phyloP scores from a whole-genome alignment of 2,797 vertebrate species.

The Anguilla megastoma region DNA sequence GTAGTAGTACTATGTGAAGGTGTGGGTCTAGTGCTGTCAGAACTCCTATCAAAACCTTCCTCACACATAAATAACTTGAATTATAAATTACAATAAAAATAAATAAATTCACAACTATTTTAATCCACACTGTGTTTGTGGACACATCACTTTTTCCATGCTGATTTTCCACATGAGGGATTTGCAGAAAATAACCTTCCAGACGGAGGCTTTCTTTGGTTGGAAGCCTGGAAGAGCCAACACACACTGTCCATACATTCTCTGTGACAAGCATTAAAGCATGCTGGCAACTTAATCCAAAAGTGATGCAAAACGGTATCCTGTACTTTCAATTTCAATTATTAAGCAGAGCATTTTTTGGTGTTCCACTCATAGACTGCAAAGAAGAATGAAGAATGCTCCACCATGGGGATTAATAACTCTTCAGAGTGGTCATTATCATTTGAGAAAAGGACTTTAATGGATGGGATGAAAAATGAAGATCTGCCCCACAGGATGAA shows the following conservation, averaged over 20 bases:
- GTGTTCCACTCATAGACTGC: neutral
- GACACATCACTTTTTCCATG: neutral
- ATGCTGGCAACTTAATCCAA: neutral
- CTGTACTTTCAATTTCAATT: neutral
- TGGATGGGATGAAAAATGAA: neutral
- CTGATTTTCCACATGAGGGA: neutral
- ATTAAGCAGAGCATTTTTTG: neutral
- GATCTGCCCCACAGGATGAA: neutral
- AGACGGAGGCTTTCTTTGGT: neutral
- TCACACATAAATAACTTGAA: no score
- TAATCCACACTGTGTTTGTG: no score
- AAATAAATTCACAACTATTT: no score
- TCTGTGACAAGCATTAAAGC: neutral
- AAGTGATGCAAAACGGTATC: neutral
- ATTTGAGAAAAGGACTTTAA: neutral
- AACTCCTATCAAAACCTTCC: no score
- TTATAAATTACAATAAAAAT: neutral
- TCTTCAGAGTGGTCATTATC: neutral
- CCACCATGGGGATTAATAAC: neutral
- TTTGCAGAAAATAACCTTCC: neutral
- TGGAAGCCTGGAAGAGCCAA: neutral
- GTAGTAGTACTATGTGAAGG: no score
- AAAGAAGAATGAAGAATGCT: neutral
- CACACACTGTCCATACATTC: neutral
- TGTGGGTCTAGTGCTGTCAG: no score